Evolutionary conservation across 2,888 invertebrate species (phyloP).

Genomic region (Dendrolimus houi): DNA sequence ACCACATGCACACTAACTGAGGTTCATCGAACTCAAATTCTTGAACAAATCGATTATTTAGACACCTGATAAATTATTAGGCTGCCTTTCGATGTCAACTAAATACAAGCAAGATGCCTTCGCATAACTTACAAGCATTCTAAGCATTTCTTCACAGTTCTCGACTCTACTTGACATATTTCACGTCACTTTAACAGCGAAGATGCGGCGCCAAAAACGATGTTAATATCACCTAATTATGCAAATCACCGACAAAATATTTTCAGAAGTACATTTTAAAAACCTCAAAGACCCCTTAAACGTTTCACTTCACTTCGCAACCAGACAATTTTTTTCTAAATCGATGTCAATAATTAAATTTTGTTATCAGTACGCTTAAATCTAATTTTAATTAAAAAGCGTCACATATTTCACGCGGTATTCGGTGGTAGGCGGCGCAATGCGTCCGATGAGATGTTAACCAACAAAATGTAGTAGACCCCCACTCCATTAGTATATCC

Average conservation of each 20-base stretch:
- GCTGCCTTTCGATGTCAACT: background rate
- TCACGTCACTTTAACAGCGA: background rate
- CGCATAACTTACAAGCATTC: background rate
- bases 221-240: background rate
- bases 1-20: no score
- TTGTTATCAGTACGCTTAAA: constrained; percentile 59
- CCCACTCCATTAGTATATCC: constrained; percentile 23
- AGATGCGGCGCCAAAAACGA: background rate
- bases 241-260: background rate
- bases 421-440: constrained; percentile 69
- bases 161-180: background rate
- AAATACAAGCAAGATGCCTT: background rate
- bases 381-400: constrained; percentile 74
- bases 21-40: background rate
- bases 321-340: constrained; percentile 41
- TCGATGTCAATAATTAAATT: constrained; percentile 57
- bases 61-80: background rate
- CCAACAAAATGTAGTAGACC: constrained; percentile 41
- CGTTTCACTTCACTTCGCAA: constrained; percentile 13
- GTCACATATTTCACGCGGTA: constrained; percentile 71
- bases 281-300: background rate
- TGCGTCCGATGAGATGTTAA: constrained; percentile 37
- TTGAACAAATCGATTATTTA: background rate
- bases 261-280: background rate
- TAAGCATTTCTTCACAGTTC: background rate